phyloP scores from a whole-genome alignment of 2,113 vertebrate genomes.

The Charina bottae region DNA sequence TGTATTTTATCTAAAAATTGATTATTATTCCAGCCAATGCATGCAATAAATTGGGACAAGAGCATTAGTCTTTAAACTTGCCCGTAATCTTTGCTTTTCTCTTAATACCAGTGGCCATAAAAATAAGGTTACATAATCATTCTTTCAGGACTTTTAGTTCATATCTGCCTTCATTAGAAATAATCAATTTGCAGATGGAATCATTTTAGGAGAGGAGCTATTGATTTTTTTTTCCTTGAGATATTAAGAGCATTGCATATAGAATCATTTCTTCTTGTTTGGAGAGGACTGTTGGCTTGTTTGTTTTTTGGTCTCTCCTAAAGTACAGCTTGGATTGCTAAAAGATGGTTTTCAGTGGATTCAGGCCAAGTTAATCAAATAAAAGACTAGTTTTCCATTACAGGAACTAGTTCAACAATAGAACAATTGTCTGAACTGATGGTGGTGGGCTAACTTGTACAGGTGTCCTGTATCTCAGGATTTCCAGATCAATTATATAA shows the following conservation, averaged over 20 bases:
- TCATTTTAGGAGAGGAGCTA: conserved; percentile 8
- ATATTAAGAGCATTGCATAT: conserved; percentile 18
- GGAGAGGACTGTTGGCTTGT: neutral
- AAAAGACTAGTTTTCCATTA: neutral
- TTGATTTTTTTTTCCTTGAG: conserved; percentile 38
- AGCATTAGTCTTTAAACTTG: conserved; percentile 9
- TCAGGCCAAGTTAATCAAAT: neutral
- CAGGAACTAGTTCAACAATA: neutral
- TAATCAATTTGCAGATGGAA: conserved; percentile 25
- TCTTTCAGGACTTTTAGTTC: neutral
- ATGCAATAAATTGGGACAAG: neutral
- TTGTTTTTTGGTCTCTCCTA: neutral
- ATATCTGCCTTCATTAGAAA: conserved; percentile 27
- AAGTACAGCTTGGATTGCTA: neutral
- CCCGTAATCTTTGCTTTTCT: neutral
- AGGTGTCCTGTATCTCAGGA: neutral
- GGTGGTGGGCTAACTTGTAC: no score
- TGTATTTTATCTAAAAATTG: neutral
- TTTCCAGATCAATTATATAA: neutral
- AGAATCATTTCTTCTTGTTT: neutral
- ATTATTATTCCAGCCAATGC: neutral
- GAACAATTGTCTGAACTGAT: neutral
- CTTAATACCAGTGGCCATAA: neutral
- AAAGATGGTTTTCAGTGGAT: conserved; percentile 21
- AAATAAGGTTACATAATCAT: neutral